A percentile compares a stretch with the other conserved stretches of the same genome.
Evolutionary conservation across 1,140 invertebrate genomes (phyloP).

Genomic region (Coelopa frigida): DNA sequence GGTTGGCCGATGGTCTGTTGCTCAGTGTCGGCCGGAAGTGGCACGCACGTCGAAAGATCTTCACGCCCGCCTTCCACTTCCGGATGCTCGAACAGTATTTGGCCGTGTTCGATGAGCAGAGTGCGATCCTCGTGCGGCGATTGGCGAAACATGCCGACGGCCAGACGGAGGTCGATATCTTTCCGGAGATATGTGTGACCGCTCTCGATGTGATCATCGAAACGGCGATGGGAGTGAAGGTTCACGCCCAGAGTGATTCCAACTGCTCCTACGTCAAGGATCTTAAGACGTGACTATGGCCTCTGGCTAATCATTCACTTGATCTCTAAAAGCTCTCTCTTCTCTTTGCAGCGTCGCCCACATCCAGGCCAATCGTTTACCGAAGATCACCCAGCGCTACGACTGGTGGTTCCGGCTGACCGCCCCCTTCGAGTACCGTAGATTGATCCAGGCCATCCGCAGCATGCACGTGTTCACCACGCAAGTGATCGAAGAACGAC

Average conservation of each 20-base stretch:
- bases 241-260: slow-evolving; percentile 51
- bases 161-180: background rate
- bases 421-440: slow-evolving; percentile 33
- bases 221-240: slow-evolving; percentile 58
- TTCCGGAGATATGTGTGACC: background rate
- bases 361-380: slow-evolving; percentile 25
- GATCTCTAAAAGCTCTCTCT: background rate
- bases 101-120: slow-evolving; percentile 58
- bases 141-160: slow-evolving; percentile 20
- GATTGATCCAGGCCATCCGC: slow-evolving; percentile 51
- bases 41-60: slow-evolving; percentile 8
- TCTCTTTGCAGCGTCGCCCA: slow-evolving; percentile 20
- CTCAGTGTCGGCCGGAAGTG: slow-evolving; percentile 24
- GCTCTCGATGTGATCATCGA: slow-evolving; percentile 37
- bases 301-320: background rate
- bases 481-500: slow-evolving; percentile 33
- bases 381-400: slow-evolving; percentile 24
- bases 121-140: slow-evolving; percentile 49
- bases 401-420: slow-evolving; percentile 29
- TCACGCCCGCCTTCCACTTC: slow-evolving; percentile 77
- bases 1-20: slow-evolving; percentile 45
- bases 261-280: slow-evolving; percentile 52
- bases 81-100: slow-evolving; percentile 68
- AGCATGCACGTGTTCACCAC: slow-evolving; percentile 59
- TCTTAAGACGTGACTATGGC: slow-evolving; percentile 43